These are phyloP conservation scores for Ctenopoma multispine DNA, from an alignment of 2,797 vertebrate species.

Conservation along the genomic window DNA sequence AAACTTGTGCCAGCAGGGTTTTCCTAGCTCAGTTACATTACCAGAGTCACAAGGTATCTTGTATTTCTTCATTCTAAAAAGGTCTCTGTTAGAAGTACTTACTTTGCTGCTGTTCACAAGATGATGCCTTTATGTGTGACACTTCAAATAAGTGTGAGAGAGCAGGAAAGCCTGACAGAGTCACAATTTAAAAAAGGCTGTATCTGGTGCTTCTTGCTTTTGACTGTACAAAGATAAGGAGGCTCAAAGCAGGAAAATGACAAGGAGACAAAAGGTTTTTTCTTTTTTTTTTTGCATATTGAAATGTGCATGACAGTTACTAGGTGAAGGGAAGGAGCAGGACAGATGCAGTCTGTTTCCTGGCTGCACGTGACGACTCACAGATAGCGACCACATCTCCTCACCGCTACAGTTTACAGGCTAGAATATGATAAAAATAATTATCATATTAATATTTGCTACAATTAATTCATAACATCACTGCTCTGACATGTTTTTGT, in stretches of 20 bases:
- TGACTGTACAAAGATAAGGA: conserved; percentile 54
- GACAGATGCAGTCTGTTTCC: conserved; percentile 4
- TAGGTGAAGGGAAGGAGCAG: neutral
- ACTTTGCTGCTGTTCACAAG: conserved; percentile 46
- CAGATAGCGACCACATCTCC: conserved; percentile 1
- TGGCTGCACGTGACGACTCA: conserved; percentile 14
- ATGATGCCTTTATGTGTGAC: conserved; percentile 38
- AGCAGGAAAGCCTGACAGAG: conserved; percentile 37
- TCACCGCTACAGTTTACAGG: neutral
- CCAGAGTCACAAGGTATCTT: conserved; percentile 41
- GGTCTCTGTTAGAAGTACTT: conserved; percentile 42
- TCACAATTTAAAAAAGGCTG: conserved; percentile 42
- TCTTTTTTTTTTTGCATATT: conserved; percentile 44
- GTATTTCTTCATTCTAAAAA: conserved; percentile 39
- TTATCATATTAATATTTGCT: neutral
- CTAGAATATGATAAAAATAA: neutral
- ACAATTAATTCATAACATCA: neutral
- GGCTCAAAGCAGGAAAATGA: conserved; percentile 30
- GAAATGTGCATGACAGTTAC: conserved; percentile 31
- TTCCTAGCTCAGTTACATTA: conserved; percentile 44
- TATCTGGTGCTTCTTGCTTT: conserved; percentile 38
- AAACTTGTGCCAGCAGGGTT: conserved; percentile 35
- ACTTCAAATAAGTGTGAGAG: conserved; percentile 50
- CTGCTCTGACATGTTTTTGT: neutral
- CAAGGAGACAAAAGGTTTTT: conserved; percentile 20